Base-by-base conservation (phyloP, 2,113 vertebrate genomes). In the Pteronura brasiliensis region DNA sequence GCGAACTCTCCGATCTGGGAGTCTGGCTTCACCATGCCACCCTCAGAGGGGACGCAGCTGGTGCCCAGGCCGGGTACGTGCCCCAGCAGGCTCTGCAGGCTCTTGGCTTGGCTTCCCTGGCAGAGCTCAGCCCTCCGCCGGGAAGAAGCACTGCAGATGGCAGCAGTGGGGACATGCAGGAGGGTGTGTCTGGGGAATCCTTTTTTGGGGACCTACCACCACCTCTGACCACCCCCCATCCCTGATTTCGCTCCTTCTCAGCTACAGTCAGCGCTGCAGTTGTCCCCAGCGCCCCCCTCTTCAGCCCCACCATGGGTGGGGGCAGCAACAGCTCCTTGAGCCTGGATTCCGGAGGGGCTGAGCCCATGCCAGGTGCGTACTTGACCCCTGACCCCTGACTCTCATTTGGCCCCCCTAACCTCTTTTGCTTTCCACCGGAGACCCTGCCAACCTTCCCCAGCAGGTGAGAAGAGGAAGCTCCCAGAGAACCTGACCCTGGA, bases 1-100 rank as follows among this genome's bases (percentile, higher is more conserved):
- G 99, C 99, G 89, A 99, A 99, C 98, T 99, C 99, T 15, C 99
- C 99, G 0, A 99, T 99, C 95, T 99, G 99, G 99, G 99, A 99
- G 95, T 99, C 99, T 0, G 99, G 99, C 98, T 99, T 99, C 98
- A 99, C 99, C 1, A 99, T 99, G 98, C 99, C 99, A 0, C 99
- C 99, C 0, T 91, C 99, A 0, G 99, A 99, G 86, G 99, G 99
- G 29, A 95, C 99, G 10, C 99, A 99, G 95, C 98, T 99, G 69
- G 99, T 99, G 42, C 99, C 99, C 96, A 99, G 99, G 96, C 99
- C 99, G 96, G 99, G 99, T 99, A 98, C 20, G 95, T 85, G 1
- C 25, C 29, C 9, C 83, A 10, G 10, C 36, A 47, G n/a, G 17
- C 47, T 47, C 6, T 63, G 36, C 27, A 61, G 82, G 27, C 2